A percentile compares a stretch with the other conserved stretches of the same genome.
These are phyloP conservation scores for Euplexia lucipara DNA, from an alignment of 2,888 invertebrate genomes.

Conservation along the genomic window DNA sequence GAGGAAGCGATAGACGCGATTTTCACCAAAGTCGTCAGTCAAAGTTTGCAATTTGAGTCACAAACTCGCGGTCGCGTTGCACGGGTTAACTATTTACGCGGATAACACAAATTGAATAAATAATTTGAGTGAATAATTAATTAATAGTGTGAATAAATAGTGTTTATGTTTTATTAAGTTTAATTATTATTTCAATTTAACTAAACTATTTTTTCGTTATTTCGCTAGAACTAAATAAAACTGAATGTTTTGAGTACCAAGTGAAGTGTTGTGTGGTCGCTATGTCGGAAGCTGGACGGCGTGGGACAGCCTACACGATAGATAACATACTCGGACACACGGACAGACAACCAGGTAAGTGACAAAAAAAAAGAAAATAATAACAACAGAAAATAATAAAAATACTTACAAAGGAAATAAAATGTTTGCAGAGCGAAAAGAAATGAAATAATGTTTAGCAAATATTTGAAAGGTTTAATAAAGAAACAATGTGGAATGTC, in stretches of 20 bases:
- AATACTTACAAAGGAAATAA: too few relatives aligned
- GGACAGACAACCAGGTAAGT: slow-evolving; percentile 74
- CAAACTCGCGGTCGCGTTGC: slow-evolving; percentile 50
- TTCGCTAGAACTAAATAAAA: slow-evolving; percentile 1
- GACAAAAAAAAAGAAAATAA: not conserved
- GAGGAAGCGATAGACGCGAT: slow-evolving; percentile 53
- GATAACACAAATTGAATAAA: slow-evolving; percentile 24
- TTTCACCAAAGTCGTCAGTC: slow-evolving; percentile 68
- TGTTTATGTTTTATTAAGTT: slow-evolving; percentile 11
- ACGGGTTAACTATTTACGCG: slow-evolving; percentile 62
- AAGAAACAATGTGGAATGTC: too few relatives aligned
- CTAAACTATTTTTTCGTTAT: slow-evolving; percentile 5
- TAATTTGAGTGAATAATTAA: slow-evolving; percentile 20
- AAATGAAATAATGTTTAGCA: too few relatives aligned
- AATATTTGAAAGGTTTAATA: too few relatives aligned
- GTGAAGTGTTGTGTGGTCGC: slow-evolving; percentile 61
- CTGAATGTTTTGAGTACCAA: slow-evolving; percentile 29
- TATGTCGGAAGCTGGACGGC: slow-evolving; percentile 77
- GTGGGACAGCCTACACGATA: slow-evolving; percentile 85
- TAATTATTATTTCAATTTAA: slow-evolving; percentile 3
- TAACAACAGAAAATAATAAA: not conserved
- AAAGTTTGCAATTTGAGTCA: slow-evolving; percentile 69
- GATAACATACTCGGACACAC: slow-evolving; percentile 85
- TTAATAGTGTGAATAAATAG: slow-evolving; percentile 31
- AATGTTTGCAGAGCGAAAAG: too few relatives aligned